Percentiles rank a stretch among this genome's conserved stretches.
These are phyloP conservation scores for Chondrilla cf. caribensis DNA, from an alignment of 37 sponge, comb jelly and placozoan genomes.

Conservation along the genomic window DNA sequence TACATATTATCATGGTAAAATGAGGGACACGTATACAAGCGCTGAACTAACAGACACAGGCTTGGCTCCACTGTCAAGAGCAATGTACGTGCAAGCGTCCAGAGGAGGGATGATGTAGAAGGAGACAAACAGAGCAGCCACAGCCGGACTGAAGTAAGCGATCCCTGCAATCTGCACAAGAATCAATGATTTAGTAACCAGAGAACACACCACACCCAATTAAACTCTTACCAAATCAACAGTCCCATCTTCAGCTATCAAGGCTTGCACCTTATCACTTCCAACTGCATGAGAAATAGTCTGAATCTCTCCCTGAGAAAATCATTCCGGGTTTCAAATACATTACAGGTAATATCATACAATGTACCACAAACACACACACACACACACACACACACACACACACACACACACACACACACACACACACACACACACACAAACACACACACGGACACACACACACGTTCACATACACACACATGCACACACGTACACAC, in stretches of 20 bases:
- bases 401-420: no score
- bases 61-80: slow-evolving; percentile 79
- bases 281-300: slow-evolving; percentile 45
- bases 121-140: slow-evolving; percentile 38
- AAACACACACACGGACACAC: no score
- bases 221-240: not conserved
- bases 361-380: no score
- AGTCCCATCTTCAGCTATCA: not conserved
- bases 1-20: no score
- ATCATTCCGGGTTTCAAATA: not conserved
- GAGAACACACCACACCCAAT: not conserved
- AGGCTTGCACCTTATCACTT: slow-evolving; percentile 28
- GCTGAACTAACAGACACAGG: slow-evolving; percentile 66
- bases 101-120: slow-evolving; percentile 67
- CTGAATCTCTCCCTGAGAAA: slow-evolving; percentile 55
- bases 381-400: no score
- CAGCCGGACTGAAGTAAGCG: slow-evolving; percentile 57
- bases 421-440: no score
- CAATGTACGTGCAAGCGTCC: slow-evolving; percentile 85
- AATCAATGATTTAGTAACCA: not conserved
- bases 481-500: no score
- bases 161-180: slow-evolving; percentile 58
- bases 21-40: no score
- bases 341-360: no score
- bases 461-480: no score